Percentiles rank a stretch among this genome's conserved stretches.
Evolutionary conservation across 2,113 vertebrate species (phyloP).

Genomic region (Odontesthes bonariensis): DNA sequence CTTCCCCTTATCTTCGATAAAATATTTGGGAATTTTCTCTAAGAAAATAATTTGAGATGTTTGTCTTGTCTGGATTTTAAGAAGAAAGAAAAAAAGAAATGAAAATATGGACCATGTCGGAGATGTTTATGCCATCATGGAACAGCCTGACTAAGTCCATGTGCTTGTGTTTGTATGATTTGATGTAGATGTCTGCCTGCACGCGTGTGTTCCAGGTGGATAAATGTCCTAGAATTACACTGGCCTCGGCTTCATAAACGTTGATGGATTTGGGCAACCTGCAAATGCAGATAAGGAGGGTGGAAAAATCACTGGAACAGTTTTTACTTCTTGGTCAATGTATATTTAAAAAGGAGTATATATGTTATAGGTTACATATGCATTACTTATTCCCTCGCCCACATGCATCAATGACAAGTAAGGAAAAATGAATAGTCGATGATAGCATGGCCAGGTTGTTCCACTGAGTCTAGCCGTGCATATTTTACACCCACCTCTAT

Average conservation of each 20-base stretch:
- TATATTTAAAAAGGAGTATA: slow-evolving; percentile 87
- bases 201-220: slow-evolving; percentile 73
- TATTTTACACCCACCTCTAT: slow-evolving; percentile 75
- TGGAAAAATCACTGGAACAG: slow-evolving; percentile 81
- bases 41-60: slow-evolving; percentile 89
- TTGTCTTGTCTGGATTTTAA: slow-evolving; percentile 86
- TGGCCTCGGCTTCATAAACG: slow-evolving; percentile 82
- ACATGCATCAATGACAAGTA: slow-evolving; percentile 91
- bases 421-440: slow-evolving; percentile 81
- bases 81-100: slow-evolving; percentile 45
- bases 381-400: slow-evolving; percentile 84
- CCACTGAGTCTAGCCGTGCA: slow-evolving; percentile 62
- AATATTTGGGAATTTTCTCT: slow-evolving; percentile 90
- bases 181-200: slow-evolving; percentile 53
- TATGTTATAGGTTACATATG: slow-evolving; percentile 85
- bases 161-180: slow-evolving; percentile 60
- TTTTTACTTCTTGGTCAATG: slow-evolving; percentile 82
- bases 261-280: slow-evolving; percentile 95
- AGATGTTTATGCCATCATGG: slow-evolving; percentile 77
- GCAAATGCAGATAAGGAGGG: slow-evolving; percentile 95
- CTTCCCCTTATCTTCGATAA: slow-evolving; percentile 90
- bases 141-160: slow-evolving; percentile 70
- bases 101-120: slow-evolving; percentile 50
- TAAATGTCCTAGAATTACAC: slow-evolving; percentile 84
- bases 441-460: slow-evolving; percentile 70